Evolutionary conservation across 2,113 vertebrate genomes (phyloP), one percentile per base, ranked within the genome.

Genomic region (Centropus unirufus): DNA sequence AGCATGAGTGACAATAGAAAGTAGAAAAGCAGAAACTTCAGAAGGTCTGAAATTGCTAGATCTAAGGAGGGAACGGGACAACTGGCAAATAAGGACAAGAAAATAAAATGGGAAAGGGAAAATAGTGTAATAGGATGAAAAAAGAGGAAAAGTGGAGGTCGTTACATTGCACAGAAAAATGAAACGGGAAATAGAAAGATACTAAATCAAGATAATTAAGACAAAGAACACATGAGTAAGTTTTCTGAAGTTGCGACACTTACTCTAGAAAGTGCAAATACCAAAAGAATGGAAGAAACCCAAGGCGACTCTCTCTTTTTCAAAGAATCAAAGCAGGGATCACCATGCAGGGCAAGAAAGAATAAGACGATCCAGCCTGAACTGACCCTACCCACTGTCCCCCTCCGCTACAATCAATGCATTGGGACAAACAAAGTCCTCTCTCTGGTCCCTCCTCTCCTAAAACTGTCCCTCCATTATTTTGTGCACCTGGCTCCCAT

Each of bases 391-490:
- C 52, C 11, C 59, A 12, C 30, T 57, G 47, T 36, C 11, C 44
- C 17, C 32, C 68, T 66, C 72, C 6, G 0, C 61, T 27, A 3
- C 0, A 12, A 83, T 17, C 68, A 11, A 24, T 1, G 11, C 29
- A 1, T 27, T 91, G 0, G 3, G 54, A 57, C 75, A 80, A 89
- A 68, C 83, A 58, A 92, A 92, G 66, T 90, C 42, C 19, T 77
- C 32, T 26, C 39, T 59, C 34, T 21, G 30, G 36, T 82, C 30
- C 19, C 18, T 63, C n/a, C 47, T 15, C 29, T 57, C 73, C 64
- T 21, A 67, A 83, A 84, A 72, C 5, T 17, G 61, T 63, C 49
- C 46, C 55, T 67, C 27, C 3, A 17, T 58, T 13, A 54, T 88
- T 21, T 16, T 47, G 52, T 6, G 2, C 87, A 89, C 84, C 82